Evolutionary conservation across 92 coral and sea anemone species (phyloP).

Genomic region (Plumapathes pennacea): DNA sequence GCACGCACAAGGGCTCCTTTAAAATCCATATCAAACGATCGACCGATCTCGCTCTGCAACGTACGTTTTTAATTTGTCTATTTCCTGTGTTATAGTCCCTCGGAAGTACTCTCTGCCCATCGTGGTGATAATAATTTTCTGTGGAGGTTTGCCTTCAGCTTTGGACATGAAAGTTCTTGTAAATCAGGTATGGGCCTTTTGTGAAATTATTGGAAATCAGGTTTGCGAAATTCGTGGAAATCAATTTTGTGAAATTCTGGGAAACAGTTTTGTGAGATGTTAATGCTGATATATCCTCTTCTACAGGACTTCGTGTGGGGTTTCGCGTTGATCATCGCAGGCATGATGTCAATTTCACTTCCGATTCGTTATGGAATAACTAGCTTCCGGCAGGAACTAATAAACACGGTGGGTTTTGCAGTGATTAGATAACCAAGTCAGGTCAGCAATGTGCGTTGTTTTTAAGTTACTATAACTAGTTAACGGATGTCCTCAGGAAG

Average conservation of each 20-base stretch:
- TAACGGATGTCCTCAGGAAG: too few species aligned
- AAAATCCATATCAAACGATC: too few species aligned
- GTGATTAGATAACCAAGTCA: neutral
- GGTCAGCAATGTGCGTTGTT: neutral
- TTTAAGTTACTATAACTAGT: too few species aligned
- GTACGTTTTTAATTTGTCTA: neutral
- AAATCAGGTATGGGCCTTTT: constrained; percentile 52
- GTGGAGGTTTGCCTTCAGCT: constrained; percentile 73
- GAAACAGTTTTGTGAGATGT: neutral
- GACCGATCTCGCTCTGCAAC: neutral
- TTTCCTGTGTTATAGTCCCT: constrained; percentile 43
- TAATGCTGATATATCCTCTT: too few species aligned
- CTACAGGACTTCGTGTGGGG: constrained; percentile 87
- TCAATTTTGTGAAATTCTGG: neutral
- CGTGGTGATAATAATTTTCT: constrained; percentile 41
- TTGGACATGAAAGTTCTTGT: constrained; percentile 49
- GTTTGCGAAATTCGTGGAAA: neutral
- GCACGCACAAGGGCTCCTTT: too few species aligned
- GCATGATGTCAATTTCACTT: constrained; percentile 39
- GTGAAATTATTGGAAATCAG: neutral
- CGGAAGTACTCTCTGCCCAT: constrained; percentile 64
- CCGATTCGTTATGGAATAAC: constrained; percentile 70
- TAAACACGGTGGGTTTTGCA: constrained; percentile 53
- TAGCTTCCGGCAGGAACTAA: constrained; percentile 54
- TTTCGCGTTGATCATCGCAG: constrained; percentile 68